Conservation (phyloP, 1,140 invertebrate genomes). For the Leptestheria dahalacensis region DNA sequence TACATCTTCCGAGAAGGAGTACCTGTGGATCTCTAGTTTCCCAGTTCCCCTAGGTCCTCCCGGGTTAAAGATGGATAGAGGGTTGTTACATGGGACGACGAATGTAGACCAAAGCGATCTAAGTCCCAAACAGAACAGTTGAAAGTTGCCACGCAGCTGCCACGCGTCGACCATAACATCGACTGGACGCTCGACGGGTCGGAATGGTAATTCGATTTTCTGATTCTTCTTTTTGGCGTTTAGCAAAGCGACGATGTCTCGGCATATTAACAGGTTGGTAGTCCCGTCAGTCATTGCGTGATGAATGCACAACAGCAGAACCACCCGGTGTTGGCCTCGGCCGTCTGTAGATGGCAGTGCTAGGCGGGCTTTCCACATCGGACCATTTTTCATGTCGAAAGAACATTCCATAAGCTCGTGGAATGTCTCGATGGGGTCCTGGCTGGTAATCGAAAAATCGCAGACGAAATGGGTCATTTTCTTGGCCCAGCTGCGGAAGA, state of each 20-base stretch:
- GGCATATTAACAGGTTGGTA: background rate
- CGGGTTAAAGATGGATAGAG: too few species aligned
- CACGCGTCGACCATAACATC: background rate
- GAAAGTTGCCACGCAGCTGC: too few species aligned
- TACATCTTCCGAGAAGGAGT: background rate
- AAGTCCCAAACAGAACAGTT: background rate
- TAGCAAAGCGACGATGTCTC: background rate
- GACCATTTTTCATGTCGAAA: background rate
- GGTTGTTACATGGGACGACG: background rate
- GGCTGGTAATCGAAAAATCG: background rate
- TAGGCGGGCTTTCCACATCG: background rate
- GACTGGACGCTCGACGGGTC: background rate
- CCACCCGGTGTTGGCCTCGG: background rate
- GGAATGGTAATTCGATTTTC: background rate
- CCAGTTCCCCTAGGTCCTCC: background rate
- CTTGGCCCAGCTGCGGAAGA: too few species aligned
- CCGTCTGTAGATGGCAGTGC: background rate
- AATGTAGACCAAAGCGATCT: background rate
- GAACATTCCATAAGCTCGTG: background rate
- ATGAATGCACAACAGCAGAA: background rate
- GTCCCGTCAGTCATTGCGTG: background rate
- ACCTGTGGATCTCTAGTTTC: background rate
- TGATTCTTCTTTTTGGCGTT: background rate
- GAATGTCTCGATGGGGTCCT: background rate
- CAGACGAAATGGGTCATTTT: background rate